phyloP scores from a whole-genome alignment of 2,113 vertebrate species.

The Galbula dea region DNA sequence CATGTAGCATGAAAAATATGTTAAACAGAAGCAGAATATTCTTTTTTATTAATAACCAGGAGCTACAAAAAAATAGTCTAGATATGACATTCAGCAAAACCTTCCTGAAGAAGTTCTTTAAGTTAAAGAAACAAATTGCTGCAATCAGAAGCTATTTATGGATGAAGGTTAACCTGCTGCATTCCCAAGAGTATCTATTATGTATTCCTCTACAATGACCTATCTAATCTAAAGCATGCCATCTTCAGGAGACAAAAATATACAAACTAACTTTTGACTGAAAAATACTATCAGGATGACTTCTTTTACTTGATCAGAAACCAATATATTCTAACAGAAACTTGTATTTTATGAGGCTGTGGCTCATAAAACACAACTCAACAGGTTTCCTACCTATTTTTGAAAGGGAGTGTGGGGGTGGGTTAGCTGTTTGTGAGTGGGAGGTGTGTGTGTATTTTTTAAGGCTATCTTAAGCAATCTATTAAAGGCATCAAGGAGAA shows the following conservation, averaged over 20 bases:
- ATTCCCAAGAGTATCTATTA: constrained; percentile 13
- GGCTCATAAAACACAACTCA: no score
- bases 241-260: constrained; percentile 2
- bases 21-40: background rate
- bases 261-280: background rate
- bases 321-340: background rate
- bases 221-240: constrained; percentile 8
- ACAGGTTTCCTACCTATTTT: background rate
- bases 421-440: background rate
- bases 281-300: background rate
- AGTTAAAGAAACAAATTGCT: constrained; percentile 3
- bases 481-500: background rate
- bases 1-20: background rate
- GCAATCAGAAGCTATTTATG: constrained; percentile 44
- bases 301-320: background rate
- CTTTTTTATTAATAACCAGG: background rate
- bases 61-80: background rate
- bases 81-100: constrained; percentile 40
- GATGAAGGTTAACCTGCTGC: constrained; percentile 36
- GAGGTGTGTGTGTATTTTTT: background rate
- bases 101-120: constrained; percentile 1
- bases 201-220: constrained; percentile 4
- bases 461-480: background rate
- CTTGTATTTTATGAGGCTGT: no score
- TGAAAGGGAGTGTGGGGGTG: background rate